Base-by-base conservation (phyloP, 2,113 vertebrate genomes). In the Romanogobio albipinnatus region DNA sequence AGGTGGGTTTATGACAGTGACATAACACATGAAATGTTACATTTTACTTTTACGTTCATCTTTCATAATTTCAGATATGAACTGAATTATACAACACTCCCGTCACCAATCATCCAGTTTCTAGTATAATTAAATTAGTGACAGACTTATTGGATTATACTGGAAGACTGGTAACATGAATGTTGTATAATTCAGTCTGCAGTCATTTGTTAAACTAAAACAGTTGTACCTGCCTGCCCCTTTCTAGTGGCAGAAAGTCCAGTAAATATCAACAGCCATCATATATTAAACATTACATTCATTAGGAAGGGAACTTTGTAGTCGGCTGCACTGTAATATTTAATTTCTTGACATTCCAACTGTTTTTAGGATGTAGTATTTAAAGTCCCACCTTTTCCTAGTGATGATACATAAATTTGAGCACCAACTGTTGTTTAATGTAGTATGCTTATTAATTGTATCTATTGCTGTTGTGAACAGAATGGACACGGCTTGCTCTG, bases 1-100 rank as follows among this genome's bases (percentile, higher is more conserved):
- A 88, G 87, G 87, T 88, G 87, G 87, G 70, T 88, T 71, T 66
- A 53, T 39, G 82, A 81, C 53, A 53, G 62, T 53, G 61, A 49
- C 79, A 61, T 64, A 22, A 64, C 59, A 66, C 43, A 81, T 81
- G 29, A 36, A 51, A 49, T 62, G 26, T 49, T 45, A 79, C n/a
- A 62, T 29, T 29, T 43, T 45, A 79, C 36, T 62, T 62, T 47
- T 45, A 29, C 9, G 4, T 53, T 22, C 10, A 7, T 19, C 4
- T 9, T 47, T 17, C 7, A 62, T 76, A 6, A 62, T 64, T 45
- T 47, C 43, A 49, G n/a, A 80, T 26, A 80, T 80, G 74, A 76
- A 26, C 39, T 49, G 5, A 66, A 13, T 51, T 19, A 29, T 22
- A 49, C 59, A 49, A 29, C 1, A 24, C 45, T 33, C 24, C 22